A percentile compares a stretch with the other conserved stretches of the same genome.
Conservation (phyloP, 2,888 invertebrate genomes). For the Eupithecia tripunctaria region DNA sequence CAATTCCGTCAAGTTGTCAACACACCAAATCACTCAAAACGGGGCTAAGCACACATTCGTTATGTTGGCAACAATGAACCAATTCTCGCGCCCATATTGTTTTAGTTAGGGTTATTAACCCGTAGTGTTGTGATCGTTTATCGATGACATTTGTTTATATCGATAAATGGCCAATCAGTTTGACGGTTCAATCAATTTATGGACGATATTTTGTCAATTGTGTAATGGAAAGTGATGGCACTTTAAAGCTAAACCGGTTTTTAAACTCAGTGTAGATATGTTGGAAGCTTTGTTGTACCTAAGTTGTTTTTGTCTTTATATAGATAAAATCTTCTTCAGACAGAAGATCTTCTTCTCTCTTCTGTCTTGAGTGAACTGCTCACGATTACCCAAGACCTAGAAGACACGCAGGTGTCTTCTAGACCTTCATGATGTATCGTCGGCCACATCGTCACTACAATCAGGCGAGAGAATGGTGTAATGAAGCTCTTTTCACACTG, state of each 20-base stretch:
- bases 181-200: slow-evolving; percentile 22
- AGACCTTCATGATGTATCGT: no score
- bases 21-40: background rate
- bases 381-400: no score
- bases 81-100: slow-evolving; percentile 80
- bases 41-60: slow-evolving; percentile 22
- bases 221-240: slow-evolving; percentile 6
- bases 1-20: background rate
- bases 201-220: slow-evolving; percentile 3
- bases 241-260: background rate
- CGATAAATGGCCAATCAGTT: slow-evolving; percentile 34
- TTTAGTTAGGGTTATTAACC: slow-evolving; percentile 79
- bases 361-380: no score
- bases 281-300: background rate
- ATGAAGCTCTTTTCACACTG: no score
- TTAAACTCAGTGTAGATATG: background rate
- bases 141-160: slow-evolving; percentile 33
- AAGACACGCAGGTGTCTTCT: no score
- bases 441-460: no score
- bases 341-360: no score
- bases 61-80: slow-evolving; percentile 66
- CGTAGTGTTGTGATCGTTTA: slow-evolving; percentile 42
- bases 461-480: no score
- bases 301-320: background rate
- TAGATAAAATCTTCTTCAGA: no score